phyloP scores from a whole-genome alignment of 2,113 vertebrate species.

The Holacanthus passer region DNA sequence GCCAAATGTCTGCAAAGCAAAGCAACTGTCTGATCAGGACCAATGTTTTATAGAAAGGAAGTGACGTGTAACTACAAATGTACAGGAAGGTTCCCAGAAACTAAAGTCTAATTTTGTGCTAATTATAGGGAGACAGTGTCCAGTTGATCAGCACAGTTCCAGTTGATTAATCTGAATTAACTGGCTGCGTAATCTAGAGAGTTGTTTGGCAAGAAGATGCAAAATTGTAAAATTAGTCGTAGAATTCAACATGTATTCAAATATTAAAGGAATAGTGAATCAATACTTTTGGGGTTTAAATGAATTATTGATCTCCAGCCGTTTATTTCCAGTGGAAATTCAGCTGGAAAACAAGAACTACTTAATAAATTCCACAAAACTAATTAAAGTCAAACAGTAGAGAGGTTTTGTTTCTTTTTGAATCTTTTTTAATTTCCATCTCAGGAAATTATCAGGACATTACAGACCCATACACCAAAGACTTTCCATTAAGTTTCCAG shows the following conservation, averaged over 20 bases:
- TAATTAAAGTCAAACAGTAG: not conserved
- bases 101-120: too few relatives aligned
- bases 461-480: not conserved
- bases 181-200: not conserved
- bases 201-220: not conserved
- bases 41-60: not conserved
- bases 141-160: conserved; percentile 1
- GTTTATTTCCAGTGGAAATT: not conserved
- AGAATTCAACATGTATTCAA: not conserved
- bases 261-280: not conserved
- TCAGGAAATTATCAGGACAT: not conserved
- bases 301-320: not conserved
- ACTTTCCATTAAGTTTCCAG: not conserved
- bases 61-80: not conserved
- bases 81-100: too few relatives aligned
- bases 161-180: not conserved
- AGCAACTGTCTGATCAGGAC: not conserved
- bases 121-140: not conserved
- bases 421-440: not conserved
- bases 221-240: not conserved
- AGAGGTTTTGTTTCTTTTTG: not conserved
- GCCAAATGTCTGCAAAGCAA: too few relatives aligned
- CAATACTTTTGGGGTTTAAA: not conserved
- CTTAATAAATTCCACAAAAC: not conserved
- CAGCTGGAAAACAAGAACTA: not conserved